These are phyloP conservation scores for Hyperoplus immaculatus DNA, from an alignment of 2,797 vertebrate genomes.

Conservation along the genomic window DNA sequence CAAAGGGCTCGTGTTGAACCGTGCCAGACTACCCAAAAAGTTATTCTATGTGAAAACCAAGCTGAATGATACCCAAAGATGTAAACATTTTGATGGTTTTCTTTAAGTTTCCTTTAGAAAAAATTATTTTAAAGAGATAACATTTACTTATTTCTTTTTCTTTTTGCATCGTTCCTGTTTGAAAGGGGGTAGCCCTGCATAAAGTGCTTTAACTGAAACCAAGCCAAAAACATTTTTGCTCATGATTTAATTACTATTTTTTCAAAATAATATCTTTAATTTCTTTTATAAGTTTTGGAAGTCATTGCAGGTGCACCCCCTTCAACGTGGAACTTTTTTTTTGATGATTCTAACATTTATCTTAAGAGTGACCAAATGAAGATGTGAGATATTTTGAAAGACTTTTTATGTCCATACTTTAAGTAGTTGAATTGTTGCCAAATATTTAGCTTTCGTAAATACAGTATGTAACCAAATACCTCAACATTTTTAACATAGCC, in stretches of 20 bases:
- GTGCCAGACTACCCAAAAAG: slow-evolving; percentile 78
- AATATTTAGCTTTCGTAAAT: slow-evolving; percentile 77
- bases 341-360: slow-evolving; percentile 69
- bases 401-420: slow-evolving; percentile 80
- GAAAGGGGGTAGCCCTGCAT: slow-evolving; percentile 59
- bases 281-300: slow-evolving; percentile 42
- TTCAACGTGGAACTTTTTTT: slow-evolving; percentile 60
- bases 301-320: slow-evolving; percentile 46
- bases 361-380: slow-evolving; percentile 82
- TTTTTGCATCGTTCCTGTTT: slow-evolving; percentile 67
- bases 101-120: slow-evolving; percentile 65
- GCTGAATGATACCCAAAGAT: slow-evolving; percentile 86
- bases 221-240: slow-evolving; percentile 62
- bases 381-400: slow-evolving; percentile 84
- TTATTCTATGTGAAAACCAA: slow-evolving; percentile 75
- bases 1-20: slow-evolving; percentile 35
- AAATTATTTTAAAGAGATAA: slow-evolving; percentile 47
- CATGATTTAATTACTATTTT: slow-evolving; percentile 49
- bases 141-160: slow-evolving; percentile 1
- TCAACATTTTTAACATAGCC: slow-evolving; percentile 75
- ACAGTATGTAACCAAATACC: slow-evolving; percentile 81
- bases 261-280: slow-evolving; percentile 33
- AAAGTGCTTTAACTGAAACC: slow-evolving; percentile 79
- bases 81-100: slow-evolving; percentile 79
- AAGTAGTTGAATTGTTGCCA: slow-evolving; percentile 78